A percentile compares a stretch with the other conserved stretches of the same genome.
phyloP scores from a whole-genome alignment of 2,888 invertebrate species.

The Nipponacmea schrenckii region DNA sequence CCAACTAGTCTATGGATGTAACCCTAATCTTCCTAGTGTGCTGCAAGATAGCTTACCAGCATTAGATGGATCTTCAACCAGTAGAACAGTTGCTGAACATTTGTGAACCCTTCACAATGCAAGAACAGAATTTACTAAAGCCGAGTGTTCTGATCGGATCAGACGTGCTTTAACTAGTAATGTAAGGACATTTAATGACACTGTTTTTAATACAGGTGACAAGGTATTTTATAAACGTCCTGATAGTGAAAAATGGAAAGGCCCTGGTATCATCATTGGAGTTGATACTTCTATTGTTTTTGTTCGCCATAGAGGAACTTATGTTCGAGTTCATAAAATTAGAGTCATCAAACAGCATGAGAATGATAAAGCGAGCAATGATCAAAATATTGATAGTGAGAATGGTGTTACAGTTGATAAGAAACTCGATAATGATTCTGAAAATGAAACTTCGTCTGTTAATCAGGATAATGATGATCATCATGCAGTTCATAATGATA shows the following conservation, averaged over 20 bases:
- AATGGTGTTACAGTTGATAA: too few species aligned
- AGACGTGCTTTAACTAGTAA: slow-evolving; percentile 13
- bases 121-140: slow-evolving; percentile 13
- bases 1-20: slow-evolving; percentile 23
- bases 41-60: slow-evolving; percentile 20
- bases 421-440: neutral
- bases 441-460: neutral
- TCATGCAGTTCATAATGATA: neutral
- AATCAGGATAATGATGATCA: neutral
- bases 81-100: slow-evolving; percentile 15
- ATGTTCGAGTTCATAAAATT: slow-evolving; percentile 16
- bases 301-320: slow-evolving; percentile 20
- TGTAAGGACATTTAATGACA: neutral
- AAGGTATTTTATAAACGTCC: slow-evolving; percentile 22
- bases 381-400: too few species aligned
- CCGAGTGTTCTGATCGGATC: slow-evolving; percentile 16
- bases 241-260: slow-evolving; percentile 16
- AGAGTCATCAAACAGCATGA: neutral
- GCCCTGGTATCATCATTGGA: slow-evolving; percentile 16
- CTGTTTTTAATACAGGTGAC: slow-evolving; percentile 9
- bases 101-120: slow-evolving; percentile 6
- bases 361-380: too few species aligned
- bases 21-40: slow-evolving; percentile 21
- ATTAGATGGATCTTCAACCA: slow-evolving; percentile 21
- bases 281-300: slow-evolving; percentile 14